Percentiles rank a stretch among this genome's conserved stretches.
phyloP scores from a whole-genome alignment of 2,113 vertebrate species.

The Poecile atricapillus region DNA sequence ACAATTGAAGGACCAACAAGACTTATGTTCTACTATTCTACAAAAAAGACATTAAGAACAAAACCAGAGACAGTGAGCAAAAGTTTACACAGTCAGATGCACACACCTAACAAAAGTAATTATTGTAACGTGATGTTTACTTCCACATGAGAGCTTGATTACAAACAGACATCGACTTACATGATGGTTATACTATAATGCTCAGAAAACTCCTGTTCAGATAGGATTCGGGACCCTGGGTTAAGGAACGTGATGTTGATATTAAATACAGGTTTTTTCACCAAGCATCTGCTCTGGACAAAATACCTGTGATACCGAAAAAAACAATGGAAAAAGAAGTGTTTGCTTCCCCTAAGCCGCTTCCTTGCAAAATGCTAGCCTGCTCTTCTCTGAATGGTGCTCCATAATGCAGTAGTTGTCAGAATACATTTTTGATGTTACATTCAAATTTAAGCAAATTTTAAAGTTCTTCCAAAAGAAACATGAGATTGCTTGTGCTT shows the following conservation, averaged over 20 bases:
- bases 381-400: background rate
- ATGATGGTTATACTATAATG: background rate
- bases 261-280: background rate
- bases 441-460: background rate
- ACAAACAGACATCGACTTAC: background rate
- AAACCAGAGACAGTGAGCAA: background rate
- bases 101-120: background rate
- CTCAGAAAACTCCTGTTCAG: background rate
- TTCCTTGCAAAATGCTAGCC: background rate
- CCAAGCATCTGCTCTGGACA: background rate
- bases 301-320: background rate
- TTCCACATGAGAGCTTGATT: fast-evolving
- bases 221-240: background rate
- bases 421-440: background rate
- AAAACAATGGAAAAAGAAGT: background rate
- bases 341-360: background rate
- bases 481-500: background rate
- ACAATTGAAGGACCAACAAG: background rate
- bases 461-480: background rate
- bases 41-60: background rate
- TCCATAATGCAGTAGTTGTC: background rate
- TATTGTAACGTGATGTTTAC: background rate
- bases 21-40: background rate
- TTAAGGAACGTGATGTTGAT: background rate
- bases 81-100: background rate